A percentile compares a stretch with the other conserved stretches of the same genome.
Conservation (phyloP, 2,888 invertebrate species). For the Blastobasis lacticolella region DNA sequence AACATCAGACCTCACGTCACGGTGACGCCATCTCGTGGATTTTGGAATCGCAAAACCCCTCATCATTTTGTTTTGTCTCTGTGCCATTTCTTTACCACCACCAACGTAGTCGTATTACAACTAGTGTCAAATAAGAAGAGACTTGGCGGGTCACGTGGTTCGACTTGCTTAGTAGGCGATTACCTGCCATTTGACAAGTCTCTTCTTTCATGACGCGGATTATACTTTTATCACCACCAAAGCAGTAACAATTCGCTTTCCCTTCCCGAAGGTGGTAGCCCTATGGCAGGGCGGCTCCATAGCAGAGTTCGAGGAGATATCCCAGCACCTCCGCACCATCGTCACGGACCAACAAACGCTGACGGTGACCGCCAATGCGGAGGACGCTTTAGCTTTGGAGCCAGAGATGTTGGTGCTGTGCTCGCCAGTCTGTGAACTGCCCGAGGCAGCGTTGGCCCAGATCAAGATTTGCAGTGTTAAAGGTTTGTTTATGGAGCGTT, state of each 20-base stretch:
- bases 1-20: too few relatives aligned
- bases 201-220: too few relatives aligned
- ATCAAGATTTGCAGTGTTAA: constrained; percentile 50
- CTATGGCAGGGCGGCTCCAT: constrained; percentile 59
- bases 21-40: too few relatives aligned
- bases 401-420: constrained; percentile 56
- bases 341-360: constrained; percentile 40
- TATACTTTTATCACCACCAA: too few relatives aligned
- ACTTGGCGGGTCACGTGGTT: too few relatives aligned
- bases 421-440: constrained; percentile 42
- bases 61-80: too few relatives aligned
- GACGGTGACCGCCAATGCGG: constrained; percentile 46
- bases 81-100: too few relatives aligned
- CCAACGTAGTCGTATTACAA: too few relatives aligned
- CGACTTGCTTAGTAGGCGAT: too few relatives aligned
- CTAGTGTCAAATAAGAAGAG: too few relatives aligned
- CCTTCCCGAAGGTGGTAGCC: constrained; percentile 42
- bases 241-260: background rate
- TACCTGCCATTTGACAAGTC: too few relatives aligned
- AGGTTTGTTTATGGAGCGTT: constrained; percentile 25
- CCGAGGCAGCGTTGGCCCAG: constrained; percentile 52
- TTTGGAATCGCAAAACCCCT: too few relatives aligned
- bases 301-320: constrained; percentile 48
- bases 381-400: constrained; percentile 49
- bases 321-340: constrained; percentile 36